Conservation (phyloP, 2,797 vertebrate genomes). For the Falco concolor region DNA sequence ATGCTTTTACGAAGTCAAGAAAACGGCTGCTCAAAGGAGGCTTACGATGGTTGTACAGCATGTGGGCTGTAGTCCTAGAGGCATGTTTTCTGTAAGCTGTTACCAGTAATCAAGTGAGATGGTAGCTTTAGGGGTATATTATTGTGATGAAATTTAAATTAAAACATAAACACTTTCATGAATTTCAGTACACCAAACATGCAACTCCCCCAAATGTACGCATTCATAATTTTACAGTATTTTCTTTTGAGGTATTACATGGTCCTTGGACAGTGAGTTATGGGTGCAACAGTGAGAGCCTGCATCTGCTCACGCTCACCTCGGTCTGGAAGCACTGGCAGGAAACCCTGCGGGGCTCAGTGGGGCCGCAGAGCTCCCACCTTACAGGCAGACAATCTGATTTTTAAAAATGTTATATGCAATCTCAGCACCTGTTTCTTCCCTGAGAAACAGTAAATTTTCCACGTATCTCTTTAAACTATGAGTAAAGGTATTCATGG, state of each 20-base stretch:
- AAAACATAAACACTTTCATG: neutral
- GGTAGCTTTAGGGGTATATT: neutral
- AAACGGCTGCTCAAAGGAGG: neutral
- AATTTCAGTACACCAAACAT: neutral
- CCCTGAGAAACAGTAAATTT: neutral
- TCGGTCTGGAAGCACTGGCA: neutral
- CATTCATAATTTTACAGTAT: neutral
- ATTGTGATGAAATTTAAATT: neutral
- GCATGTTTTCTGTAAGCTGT: neutral
- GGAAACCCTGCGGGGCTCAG: neutral
- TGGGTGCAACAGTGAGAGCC: neutral
- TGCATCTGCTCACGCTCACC: slow-evolving; percentile 36
- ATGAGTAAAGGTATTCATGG: neutral
- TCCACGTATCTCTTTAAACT: neutral
- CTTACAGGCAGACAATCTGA: neutral
- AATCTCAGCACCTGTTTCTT: slow-evolving; percentile 24
- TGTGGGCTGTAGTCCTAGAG: neutral
- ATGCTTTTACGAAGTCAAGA: neutral
- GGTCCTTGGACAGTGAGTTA: neutral
- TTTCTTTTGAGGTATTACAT: neutral
- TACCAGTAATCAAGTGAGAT: neutral
- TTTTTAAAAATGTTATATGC: neutral
- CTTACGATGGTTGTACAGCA: neutral
- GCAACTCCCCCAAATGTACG: neutral
- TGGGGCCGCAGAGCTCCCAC: neutral